Percentiles rank a stretch among this genome's conserved stretches.
These are phyloP conservation scores for Agrochola litura DNA, from an alignment of 2,888 invertebrate species.

Conservation along the genomic window DNA sequence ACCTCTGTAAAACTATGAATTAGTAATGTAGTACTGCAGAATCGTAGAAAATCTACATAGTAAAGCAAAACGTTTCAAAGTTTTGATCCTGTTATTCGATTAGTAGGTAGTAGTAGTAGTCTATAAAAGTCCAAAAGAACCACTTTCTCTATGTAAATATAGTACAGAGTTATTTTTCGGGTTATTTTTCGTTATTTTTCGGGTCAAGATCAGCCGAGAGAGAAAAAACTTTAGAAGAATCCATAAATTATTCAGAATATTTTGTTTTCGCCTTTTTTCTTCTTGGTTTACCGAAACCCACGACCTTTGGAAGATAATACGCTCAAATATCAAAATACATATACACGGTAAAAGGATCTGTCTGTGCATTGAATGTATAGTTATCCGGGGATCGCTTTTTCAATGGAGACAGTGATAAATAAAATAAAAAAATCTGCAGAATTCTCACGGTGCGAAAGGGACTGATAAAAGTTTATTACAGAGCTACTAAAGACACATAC, in stretches of 20 bases:
- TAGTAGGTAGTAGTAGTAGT: constrained; percentile 10
- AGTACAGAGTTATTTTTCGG: too few relatives aligned
- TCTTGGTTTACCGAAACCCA: constrained; percentile 31
- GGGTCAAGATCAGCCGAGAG: constrained; percentile 47
- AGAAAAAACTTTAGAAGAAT: constrained; percentile 45
- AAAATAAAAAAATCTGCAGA: constrained; percentile 42
- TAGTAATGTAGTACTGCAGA: too few relatives aligned
- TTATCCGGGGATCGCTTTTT: constrained; percentile 52
- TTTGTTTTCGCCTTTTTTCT: constrained; percentile 38
- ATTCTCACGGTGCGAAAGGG: constrained; percentile 38
- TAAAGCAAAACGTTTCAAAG: not conserved
- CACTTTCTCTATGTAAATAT: constrained; percentile 59
- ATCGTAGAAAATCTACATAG: not conserved
- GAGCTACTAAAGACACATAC: constrained; percentile 23
- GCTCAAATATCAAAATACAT: constrained; percentile 46
- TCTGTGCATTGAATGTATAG: constrained; percentile 49
- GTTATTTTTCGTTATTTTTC: constrained; percentile 46
- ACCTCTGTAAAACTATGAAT: too few relatives aligned
- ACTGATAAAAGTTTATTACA: constrained; percentile 49
- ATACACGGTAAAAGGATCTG: constrained; percentile 58
- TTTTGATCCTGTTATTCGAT: constrained; percentile 21
- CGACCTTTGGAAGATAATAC: constrained; percentile 38
- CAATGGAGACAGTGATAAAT: constrained; percentile 45
- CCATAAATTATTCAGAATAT: constrained; percentile 49
- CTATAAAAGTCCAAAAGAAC: constrained; percentile 37